These are phyloP conservation scores for Chymomyza procnemis DNA, from an alignment of 2,888 invertebrate genomes.

Conservation along the genomic window DNA sequence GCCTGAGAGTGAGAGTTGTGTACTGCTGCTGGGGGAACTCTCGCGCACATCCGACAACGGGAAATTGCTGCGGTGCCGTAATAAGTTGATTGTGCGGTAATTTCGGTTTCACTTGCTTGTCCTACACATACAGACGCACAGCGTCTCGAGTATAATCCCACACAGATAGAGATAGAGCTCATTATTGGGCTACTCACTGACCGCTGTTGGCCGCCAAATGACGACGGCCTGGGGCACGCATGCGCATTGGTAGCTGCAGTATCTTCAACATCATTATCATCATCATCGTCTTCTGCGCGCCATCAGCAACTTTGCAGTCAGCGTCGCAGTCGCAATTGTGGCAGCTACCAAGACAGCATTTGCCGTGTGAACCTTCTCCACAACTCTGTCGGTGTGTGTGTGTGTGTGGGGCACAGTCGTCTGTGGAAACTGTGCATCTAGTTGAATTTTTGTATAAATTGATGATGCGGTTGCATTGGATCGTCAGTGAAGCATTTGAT, in stretches of 20 bases:
- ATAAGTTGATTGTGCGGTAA: conserved; percentile 75
- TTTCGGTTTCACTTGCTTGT: conserved; percentile 71
- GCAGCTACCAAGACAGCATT: conserved; percentile 9
- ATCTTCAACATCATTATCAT: conserved; percentile 54
- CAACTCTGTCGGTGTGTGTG: conserved; percentile 19
- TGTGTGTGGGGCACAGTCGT: conserved; percentile 31
- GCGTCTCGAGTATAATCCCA: background rate
- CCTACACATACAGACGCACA: conserved; percentile 40
- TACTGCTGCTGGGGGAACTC: conserved; percentile 13
- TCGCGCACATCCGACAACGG: conserved; percentile 7
- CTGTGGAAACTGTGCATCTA: conserved; percentile 43
- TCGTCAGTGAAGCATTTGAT: conserved; percentile 79
- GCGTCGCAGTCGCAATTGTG: conserved; percentile 12
- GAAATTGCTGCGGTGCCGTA: conserved; percentile 56
- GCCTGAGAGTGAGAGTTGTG: conserved; percentile 17
- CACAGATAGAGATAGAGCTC: conserved; percentile 20
- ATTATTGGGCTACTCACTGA: conserved; percentile 63
- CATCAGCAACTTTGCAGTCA: conserved; percentile 15
- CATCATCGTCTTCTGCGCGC: conserved; percentile 27
- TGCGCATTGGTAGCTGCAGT: conserved; percentile 63
- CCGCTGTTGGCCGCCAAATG: conserved; percentile 33
- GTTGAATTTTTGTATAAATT: conserved; percentile 78
- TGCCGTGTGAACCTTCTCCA: conserved; percentile 48
- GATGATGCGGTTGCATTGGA: conserved; percentile 76
- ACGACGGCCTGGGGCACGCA: conserved; percentile 53